A percentile compares a stretch with the other conserved stretches of the same genome.
Evolutionary conservation across 2,113 vertebrate species (phyloP).

Genomic region (Pangasianodon hypophthalmus): DNA sequence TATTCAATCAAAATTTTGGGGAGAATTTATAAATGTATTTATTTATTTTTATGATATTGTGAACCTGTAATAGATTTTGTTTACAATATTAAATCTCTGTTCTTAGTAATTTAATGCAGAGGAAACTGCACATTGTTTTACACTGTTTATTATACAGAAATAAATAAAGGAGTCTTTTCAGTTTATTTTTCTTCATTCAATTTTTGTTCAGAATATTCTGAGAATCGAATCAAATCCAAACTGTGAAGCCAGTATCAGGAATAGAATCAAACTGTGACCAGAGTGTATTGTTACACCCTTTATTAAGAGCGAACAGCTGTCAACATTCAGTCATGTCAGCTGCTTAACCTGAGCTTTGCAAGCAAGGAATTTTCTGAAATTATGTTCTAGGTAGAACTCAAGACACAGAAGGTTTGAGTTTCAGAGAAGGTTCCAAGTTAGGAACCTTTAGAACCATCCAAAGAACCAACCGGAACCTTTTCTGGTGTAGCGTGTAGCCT

Average conservation of each 20-base stretch:
- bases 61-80: not conserved
- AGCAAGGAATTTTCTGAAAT: not conserved
- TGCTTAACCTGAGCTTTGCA: not conserved
- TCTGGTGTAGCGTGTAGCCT: not conserved
- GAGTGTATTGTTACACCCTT: not conserved
- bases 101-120: not conserved
- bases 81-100: not conserved
- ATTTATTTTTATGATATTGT: not conserved
- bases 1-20: not conserved
- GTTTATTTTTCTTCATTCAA: no score
- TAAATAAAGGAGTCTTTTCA: no score
- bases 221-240: not conserved
- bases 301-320: not conserved
- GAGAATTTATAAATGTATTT: not conserved
- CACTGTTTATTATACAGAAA: no score
- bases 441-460: not conserved
- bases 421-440: not conserved
- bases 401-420: not conserved
- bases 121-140: not conserved
- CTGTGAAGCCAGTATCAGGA: no score
- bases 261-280: not conserved
- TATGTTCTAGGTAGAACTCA: not conserved
- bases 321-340: not conserved
- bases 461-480: not conserved
- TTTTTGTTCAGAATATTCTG: no score